Evolutionary conservation across 2,113 vertebrate genomes (phyloP), one percentile per base, ranked within the genome.

Genomic region (Mixornis gularis): DNA sequence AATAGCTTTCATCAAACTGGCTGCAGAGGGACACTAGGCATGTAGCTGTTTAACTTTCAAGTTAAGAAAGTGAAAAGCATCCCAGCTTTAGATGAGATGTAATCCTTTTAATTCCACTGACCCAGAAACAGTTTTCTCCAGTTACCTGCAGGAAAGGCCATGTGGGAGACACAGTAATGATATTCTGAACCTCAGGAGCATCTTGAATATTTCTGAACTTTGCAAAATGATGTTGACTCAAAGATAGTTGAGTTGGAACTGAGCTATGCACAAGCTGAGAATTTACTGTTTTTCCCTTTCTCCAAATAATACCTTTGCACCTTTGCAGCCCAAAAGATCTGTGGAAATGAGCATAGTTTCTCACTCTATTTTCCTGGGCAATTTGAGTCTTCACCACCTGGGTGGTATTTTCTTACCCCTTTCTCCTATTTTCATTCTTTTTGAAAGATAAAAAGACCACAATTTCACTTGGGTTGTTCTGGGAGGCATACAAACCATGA

Each of bases 161-260:
- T 44, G 24, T 0, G 0, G 44, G 34, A 83, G 24, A 46, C 22
- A 32, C 6, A 9, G 8, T 76, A 68, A 72, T n/a, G 44, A 51
- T 79, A 58, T 65, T 69, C 59, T 60, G 63, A 92, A 72, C 38
- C 63, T 73, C 51, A 30, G 64, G 59, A 94, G 46, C 29, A 46
- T 59, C 76, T 86, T 74, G 40, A 70, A 30, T 80, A 43, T 73
- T 88, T 95, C 64, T 78, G 66, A 80, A 71, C 29, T 63, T 63
- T 66, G 24, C 59, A 88, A 84, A 86, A 63, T 27, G 10, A 51
- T 80, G 19, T 27, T 64, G 53, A 55, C 21, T 60, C 81, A 41
- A 64, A 66, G 73, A 19, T 22, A 78, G 34, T 40, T 59, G 40
- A 71, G 34, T 20, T 51, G 27, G 9, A 89, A 73, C 0, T 41